Base-by-base conservation (phyloP, 1,140 invertebrate species). In the Ceratosolen fusciceps region DNA sequence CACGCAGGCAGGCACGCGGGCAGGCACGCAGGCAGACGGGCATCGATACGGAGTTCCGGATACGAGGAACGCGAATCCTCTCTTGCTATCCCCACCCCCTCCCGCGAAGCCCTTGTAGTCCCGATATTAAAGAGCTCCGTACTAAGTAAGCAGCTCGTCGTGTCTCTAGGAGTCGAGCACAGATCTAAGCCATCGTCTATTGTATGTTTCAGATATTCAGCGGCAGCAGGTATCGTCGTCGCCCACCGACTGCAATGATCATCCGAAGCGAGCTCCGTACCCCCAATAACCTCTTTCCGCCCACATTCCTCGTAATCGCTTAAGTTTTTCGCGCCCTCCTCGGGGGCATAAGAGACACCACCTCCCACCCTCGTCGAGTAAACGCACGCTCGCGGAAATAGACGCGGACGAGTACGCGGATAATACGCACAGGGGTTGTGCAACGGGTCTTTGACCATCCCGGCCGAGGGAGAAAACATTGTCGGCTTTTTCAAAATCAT, bases 141-240 rank as follows among this genome's bases (percentile, higher is more conserved):
- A 43, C 12, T 43, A 43, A 43, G 39, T 43, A 43, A 43, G 39
- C 12, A 43, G 39, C n/a, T n/a, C n/a, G n/a, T n/a, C n/a, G n/a
- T n/a, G n/a, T n/a, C n/a, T n/a, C n/a, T n/a, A n/a, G n/a, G n/a
- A n/a, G n/a, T n/a, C n/a, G n/a, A n/a, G n/a, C n/a, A n/a, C n/a
- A n/a, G n/a, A 43, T 7, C n/a, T 58, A 37, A 73, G n/a, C 3
- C 31, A 47, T 26, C 47, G 0, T 65, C 47, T 16, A 79, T 82
- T 29, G 79, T n/a, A n/a, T 79, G 83, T 87, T 88, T 65, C 84
- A 89, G 88, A 83, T 85, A 83, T 85, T 82, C 86, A 58, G 83
- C 83, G 31, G 58, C 83, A 21, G 60, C 83, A 83, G 86, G 88
- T 88, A 83, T 73, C 79, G 2, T 73, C 79, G 2, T 52, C 26